Evolutionary conservation across 2,113 vertebrate genomes (phyloP).

Genomic region (Shinisaurus crocodilurus): DNA sequence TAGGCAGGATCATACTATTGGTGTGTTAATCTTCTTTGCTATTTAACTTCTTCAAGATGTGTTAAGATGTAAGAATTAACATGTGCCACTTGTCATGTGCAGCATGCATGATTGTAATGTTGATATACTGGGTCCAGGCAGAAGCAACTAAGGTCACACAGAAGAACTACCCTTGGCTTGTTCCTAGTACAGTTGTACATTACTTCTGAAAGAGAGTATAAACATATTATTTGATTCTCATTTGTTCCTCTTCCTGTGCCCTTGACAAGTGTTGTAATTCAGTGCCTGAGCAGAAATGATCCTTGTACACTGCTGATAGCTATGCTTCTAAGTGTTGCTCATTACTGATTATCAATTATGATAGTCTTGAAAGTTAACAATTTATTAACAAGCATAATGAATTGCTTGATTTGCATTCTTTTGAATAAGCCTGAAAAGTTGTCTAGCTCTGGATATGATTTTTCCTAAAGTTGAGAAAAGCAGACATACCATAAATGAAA

Average conservation of each 20-base stretch:
- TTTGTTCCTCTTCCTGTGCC: not conserved
- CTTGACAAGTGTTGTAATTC: not conserved
- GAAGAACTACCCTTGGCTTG: not conserved
- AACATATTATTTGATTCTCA: not conserved
- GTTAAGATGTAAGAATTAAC: not conserved
- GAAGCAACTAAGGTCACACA: not conserved
- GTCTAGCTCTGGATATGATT: not conserved
- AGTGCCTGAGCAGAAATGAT: not conserved
- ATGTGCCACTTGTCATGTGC: not conserved
- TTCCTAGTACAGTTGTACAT: fast-evolving
- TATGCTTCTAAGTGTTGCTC: not conserved
- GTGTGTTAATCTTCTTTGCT: not conserved
- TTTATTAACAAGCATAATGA: not conserved
- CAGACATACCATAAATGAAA: not conserved
- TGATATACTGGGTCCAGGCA: not conserved
- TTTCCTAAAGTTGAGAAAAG: not conserved
- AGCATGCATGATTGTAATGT: not conserved
- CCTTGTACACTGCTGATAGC: fast-evolving
- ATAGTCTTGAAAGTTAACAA: not conserved
- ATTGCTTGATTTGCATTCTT: not conserved
- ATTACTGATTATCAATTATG: not conserved
- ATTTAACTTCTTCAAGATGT: not conserved
- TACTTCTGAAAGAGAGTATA: slow-evolving; percentile 4
- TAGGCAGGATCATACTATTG: not conserved
- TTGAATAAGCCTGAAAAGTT: not conserved